Conservation (phyloP, 2,113 vertebrate species). For the Mesocricetus auratus region DNA sequence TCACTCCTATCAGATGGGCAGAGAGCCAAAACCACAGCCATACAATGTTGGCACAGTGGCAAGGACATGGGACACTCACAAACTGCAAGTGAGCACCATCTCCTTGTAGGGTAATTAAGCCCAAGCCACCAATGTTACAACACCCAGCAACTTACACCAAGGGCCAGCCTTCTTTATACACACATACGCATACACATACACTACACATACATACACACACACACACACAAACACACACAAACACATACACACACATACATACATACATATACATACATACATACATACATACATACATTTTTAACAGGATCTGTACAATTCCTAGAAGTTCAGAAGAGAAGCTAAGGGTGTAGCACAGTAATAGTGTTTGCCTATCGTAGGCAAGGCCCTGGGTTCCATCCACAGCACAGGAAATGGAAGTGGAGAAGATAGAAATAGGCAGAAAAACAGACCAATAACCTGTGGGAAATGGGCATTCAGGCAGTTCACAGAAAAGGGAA, state of each 20-base stretch:
- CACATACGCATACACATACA: too few relatives aligned
- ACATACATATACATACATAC: background rate
- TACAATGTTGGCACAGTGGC: background rate
- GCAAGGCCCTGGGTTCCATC: background rate
- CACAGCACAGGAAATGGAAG: background rate
- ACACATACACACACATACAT: background rate
- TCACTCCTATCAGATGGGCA: constrained; percentile 20
- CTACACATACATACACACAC: background rate
- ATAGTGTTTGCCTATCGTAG: background rate
- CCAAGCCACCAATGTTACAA: background rate
- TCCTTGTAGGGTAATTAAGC: background rate
- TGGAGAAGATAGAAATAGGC: background rate
- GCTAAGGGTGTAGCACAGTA: background rate
- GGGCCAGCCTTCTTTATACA: background rate
- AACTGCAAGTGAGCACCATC: background rate
- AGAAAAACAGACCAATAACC: background rate
- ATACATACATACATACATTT: background rate
- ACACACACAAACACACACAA: background rate
- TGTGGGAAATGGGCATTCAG: background rate
- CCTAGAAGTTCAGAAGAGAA: background rate
- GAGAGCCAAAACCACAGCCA: background rate
- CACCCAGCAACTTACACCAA: background rate
- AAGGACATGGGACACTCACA: background rate
- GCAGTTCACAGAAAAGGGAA: background rate
- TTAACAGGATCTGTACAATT: background rate